A percentile compares a stretch with the other conserved stretches of the same genome.
Evolutionary conservation across 2,113 vertebrate species (phyloP).

Genomic region (Oncorhynchus clarkii): DNA sequence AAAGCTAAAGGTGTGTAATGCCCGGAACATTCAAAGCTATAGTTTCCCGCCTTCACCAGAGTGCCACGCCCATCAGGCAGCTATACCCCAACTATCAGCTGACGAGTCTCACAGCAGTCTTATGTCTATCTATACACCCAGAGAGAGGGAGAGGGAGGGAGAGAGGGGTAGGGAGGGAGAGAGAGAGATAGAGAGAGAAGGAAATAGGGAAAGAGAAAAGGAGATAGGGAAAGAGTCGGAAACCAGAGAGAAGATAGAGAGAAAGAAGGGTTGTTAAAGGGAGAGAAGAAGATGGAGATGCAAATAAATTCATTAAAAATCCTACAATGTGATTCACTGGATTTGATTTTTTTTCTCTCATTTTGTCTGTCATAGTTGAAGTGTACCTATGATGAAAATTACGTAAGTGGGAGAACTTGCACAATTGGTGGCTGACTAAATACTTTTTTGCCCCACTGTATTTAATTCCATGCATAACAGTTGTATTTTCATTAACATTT

Average conservation of each 20-base stretch:
- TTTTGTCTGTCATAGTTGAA: no score
- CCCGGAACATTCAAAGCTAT: neutral
- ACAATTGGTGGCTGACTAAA: no score
- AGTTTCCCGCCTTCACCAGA: slow-evolving; percentile 50
- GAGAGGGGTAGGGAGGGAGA: slow-evolving; percentile 45
- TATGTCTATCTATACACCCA: slow-evolving; percentile 64
- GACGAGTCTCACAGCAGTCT: slow-evolving; percentile 69
- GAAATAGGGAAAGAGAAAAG: slow-evolving; percentile 37
- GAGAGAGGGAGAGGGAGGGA: slow-evolving; percentile 27
- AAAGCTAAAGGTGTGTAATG: slow-evolving; percentile 1
- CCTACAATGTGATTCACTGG: no score
- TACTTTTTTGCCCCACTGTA: no score
- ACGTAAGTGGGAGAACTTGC: no score
- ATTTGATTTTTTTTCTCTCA: no score
- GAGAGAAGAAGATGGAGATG: slow-evolving; percentile 29
- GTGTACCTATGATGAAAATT: no score
- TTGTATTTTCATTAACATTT: no score
- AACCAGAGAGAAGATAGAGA: slow-evolving; percentile 31
- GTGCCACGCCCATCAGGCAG: slow-evolving; percentile 61
- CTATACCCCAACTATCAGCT: slow-evolving; percentile 69
- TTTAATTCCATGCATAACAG: no score
- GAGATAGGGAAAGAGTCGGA: slow-evolving; percentile 35
- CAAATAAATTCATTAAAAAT: no score
- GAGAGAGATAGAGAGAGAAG: slow-evolving; percentile 39
- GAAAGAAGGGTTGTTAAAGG: slow-evolving; percentile 13